Evolutionary conservation across 2,888 invertebrate genomes (phyloP).

Genomic region (Hirtodrosophila histrioides): DNA sequence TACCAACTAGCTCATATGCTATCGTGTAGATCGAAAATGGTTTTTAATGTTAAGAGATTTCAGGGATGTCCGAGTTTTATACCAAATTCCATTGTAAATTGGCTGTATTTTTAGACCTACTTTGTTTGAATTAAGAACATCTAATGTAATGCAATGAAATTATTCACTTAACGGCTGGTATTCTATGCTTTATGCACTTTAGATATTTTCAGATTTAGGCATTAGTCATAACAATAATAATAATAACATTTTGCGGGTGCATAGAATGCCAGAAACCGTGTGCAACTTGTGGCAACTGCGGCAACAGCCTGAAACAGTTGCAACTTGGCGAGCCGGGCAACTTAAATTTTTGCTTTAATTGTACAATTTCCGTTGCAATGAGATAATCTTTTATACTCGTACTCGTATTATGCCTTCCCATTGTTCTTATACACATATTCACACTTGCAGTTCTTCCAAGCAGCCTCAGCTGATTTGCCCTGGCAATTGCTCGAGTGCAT

Average conservation of each 20-base stretch:
- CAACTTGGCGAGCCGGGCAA: slow-evolving; percentile 28
- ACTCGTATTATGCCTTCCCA: slow-evolving; percentile 21
- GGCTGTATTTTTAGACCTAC: slow-evolving; percentile 33
- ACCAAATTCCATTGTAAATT: slow-evolving; percentile 9
- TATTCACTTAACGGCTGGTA: slow-evolving; percentile 31
- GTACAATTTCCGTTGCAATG: slow-evolving; percentile 80
- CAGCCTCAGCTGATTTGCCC: slow-evolving; percentile 7
- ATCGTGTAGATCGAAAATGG: too few species aligned
- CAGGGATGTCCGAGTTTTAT: not conserved
- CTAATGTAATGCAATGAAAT: slow-evolving; percentile 21
- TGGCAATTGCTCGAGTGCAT: slow-evolving; percentile 43
- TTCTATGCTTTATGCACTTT: slow-evolving; percentile 52
- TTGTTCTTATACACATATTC: slow-evolving; percentile 23
- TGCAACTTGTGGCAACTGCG: slow-evolving; percentile 39
- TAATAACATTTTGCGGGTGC: slow-evolving; percentile 25
- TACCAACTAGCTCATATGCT: too few species aligned
- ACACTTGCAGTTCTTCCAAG: slow-evolving; percentile 21
- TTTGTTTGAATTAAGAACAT: slow-evolving; percentile 30
- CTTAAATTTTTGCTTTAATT: slow-evolving; percentile 79
- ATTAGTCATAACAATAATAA: slow-evolving; percentile 53
- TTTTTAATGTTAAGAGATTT: too few species aligned
- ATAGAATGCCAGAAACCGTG: slow-evolving; percentile 7
- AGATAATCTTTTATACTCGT: slow-evolving; percentile 68
- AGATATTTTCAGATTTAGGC: slow-evolving; percentile 48
- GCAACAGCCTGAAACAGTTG: slow-evolving; percentile 18